Evolutionary conservation across 2,888 invertebrate species (phyloP).

Genomic region (Microplitis manilae): DNA sequence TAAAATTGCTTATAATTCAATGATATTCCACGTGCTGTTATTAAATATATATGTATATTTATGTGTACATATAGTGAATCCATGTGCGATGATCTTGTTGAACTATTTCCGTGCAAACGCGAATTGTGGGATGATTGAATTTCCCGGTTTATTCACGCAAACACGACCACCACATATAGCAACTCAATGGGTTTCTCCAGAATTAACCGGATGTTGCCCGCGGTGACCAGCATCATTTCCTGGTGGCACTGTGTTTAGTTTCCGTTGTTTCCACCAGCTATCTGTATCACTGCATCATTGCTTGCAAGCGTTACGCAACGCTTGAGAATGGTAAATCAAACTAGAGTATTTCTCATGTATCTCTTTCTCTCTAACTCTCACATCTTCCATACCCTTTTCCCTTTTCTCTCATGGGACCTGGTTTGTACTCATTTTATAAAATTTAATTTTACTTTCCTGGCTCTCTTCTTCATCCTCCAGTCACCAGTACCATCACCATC

Average conservation of each 20-base stretch:
- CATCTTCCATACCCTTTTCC: slow-evolving; percentile 1
- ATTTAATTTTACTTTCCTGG: background rate
- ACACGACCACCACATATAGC: slow-evolving; percentile 19
- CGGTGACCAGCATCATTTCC: slow-evolving; percentile 66
- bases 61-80: background rate
- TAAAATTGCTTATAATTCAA: no score
- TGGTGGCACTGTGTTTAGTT: slow-evolving; percentile 66
- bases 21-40: no score
- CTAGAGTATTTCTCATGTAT: slow-evolving; percentile 26
- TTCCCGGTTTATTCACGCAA: slow-evolving; percentile 46
- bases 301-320: slow-evolving; percentile 31
- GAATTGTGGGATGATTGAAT: slow-evolving; percentile 47
- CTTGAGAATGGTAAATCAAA: slow-evolving; percentile 46
- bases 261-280: slow-evolving; percentile 63
- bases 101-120: slow-evolving; percentile 37
- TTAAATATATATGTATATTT: background rate
- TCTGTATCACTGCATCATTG: slow-evolving; percentile 63
- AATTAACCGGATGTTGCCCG: slow-evolving; percentile 58
- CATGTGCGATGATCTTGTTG: slow-evolving; percentile 19
- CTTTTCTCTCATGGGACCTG: background rate
- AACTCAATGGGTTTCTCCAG: background rate
- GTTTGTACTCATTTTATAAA: background rate
- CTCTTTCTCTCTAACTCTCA: slow-evolving; percentile 21
- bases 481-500: no score
- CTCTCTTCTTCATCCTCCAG: slow-evolving; percentile 30